These are phyloP conservation scores for Sylvicola fuscatus DNA, from an alignment of 2,888 invertebrate species.

Conservation along the genomic window DNA sequence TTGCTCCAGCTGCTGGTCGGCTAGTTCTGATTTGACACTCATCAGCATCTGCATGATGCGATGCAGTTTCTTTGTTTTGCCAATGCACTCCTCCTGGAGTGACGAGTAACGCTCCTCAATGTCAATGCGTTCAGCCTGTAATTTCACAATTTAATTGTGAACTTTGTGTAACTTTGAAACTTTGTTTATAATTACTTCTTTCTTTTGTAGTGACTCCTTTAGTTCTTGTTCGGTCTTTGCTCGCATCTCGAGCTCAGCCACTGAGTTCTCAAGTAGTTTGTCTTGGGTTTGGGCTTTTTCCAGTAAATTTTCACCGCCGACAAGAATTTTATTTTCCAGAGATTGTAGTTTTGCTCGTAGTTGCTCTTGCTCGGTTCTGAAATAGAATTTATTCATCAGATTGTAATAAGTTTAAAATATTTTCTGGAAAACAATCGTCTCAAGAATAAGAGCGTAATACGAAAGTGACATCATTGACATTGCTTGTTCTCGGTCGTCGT, in stretches of 20 bases:
- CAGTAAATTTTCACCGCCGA: constrained; percentile 93
- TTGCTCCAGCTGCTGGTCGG: constrained; percentile 81
- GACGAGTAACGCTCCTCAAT: constrained; percentile 89
- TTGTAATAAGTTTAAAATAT: too few species aligned
- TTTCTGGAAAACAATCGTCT: too few species aligned
- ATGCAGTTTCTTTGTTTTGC: constrained; percentile 80
- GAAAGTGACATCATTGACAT: too few species aligned
- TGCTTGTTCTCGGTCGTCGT: too few species aligned
- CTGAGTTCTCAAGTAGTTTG: constrained; percentile 67
- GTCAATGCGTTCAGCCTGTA: constrained; percentile 61
- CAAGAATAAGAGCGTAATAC: too few species aligned
- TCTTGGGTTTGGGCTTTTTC: constrained; percentile 95
- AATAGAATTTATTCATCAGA: neutral
- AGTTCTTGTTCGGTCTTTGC: constrained; percentile 61
- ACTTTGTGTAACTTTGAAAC: neutral
- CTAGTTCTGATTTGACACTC: constrained; percentile 65
- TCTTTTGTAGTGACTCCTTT: constrained; percentile 63
- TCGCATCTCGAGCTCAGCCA: constrained; percentile 58
- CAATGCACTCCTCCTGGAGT: constrained; percentile 85
- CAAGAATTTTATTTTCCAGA: constrained; percentile 86
- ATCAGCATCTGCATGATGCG: constrained; percentile 72
- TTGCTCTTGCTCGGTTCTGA: constrained; percentile 48
- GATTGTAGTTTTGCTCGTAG: constrained; percentile 68
- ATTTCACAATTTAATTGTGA: constrained; percentile 1
- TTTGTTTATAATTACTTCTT: constrained; percentile 29